These are phyloP conservation scores for Spinibarbus caldwelli DNA, from an alignment of 2,797 vertebrate species.

Conservation along the genomic window DNA sequence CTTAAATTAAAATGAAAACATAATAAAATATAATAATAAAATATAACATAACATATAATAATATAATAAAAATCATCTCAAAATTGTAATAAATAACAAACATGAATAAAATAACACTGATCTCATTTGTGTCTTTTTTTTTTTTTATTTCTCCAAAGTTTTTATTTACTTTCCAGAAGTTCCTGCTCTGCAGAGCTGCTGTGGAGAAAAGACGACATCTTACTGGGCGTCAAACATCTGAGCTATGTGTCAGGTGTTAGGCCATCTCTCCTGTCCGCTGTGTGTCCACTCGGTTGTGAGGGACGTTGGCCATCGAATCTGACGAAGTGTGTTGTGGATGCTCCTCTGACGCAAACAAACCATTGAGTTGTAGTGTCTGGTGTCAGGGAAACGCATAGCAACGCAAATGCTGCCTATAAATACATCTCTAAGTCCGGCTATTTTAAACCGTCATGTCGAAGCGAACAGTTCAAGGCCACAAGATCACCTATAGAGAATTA, in stretches of 20 bases:
- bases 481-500: conserved; percentile 58
- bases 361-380: conserved; percentile 89
- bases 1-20: background rate
- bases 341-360: conserved; percentile 90
- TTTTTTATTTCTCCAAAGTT: background rate
- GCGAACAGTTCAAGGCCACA: conserved; percentile 63
- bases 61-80: background rate
- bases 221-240: conserved; percentile 82
- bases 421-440: conserved; percentile 82
- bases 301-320: conserved; percentile 81
- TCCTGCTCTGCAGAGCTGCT: background rate
- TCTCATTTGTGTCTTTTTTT: background rate
- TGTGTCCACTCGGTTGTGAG: conserved; percentile 72
- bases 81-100: too few relatives aligned
- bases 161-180: background rate
- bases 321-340: conserved; percentile 87
- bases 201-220: conserved; percentile 66
- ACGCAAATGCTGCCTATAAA: conserved; percentile 89
- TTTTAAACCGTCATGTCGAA: conserved; percentile 78
- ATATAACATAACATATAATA: too few relatives aligned
- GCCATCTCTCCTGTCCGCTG: conserved; percentile 78
- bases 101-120: too few relatives aligned
- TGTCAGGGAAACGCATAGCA: conserved; percentile 85
- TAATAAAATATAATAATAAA: background rate
- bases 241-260: conserved; percentile 83